Percentiles rank a stretch among this genome's conserved stretches.
These are phyloP conservation scores for Poecile montanus DNA, from an alignment of 2,797 vertebrate species.

Conservation along the genomic window DNA sequence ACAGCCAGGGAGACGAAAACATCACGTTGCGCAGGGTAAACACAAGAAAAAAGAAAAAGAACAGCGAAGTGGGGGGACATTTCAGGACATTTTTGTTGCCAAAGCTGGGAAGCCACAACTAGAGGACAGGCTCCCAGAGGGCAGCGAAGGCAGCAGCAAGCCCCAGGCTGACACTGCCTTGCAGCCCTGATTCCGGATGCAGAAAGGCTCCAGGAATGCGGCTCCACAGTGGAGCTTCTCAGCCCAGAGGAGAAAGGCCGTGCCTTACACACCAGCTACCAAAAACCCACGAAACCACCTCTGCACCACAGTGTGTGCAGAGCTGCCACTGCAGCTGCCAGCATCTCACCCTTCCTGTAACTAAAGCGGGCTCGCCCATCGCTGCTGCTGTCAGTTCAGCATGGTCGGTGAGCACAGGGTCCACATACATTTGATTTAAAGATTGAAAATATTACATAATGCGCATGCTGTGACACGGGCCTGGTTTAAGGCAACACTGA, in stretches of 20 bases:
- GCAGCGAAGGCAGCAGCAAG: not conserved
- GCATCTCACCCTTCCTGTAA: not conserved
- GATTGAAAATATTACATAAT: conserved; percentile 32
- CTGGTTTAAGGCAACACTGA: conserved; percentile 50
- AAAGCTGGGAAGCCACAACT: not conserved
- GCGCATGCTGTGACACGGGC: not conserved
- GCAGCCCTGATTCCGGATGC: not conserved
- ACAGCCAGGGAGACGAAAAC: not conserved
- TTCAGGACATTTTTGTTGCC: not conserved
- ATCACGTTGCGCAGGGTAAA: not conserved
- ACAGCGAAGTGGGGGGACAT: not conserved
- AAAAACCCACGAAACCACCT: not conserved
- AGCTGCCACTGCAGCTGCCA: not conserved
- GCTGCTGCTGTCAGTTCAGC: not conserved
- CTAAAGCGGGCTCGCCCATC: rapidly evolving
- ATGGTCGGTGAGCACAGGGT: rapidly evolving
- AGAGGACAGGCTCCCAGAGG: not conserved
- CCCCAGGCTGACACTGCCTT: not conserved
- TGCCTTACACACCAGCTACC: rapidly evolving
- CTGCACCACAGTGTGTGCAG: rapidly evolving
- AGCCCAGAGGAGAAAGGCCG: rapidly evolving
- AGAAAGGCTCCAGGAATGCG: rapidly evolving
- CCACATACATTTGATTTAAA: not conserved
- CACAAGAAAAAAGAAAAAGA: not conserved
- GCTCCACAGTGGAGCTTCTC: not conserved